Evolutionary conservation across 2,113 vertebrate genomes (phyloP).

Genomic region (Plecotus auritus): DNA sequence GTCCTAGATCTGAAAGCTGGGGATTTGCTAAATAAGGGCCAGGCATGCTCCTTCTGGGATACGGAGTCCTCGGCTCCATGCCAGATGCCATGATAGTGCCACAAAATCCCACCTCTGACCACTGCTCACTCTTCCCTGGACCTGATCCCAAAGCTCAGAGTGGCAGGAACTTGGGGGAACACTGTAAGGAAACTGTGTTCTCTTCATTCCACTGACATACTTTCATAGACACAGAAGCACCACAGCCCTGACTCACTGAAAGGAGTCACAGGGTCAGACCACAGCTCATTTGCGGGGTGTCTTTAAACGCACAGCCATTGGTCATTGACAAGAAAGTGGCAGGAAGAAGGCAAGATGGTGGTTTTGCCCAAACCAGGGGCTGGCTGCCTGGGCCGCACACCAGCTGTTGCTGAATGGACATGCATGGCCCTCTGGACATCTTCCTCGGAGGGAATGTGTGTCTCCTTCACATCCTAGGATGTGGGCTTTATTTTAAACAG

Average conservation of each 20-base stretch:
- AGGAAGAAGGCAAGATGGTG: neutral
- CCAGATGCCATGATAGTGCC: neutral
- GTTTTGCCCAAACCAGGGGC: neutral
- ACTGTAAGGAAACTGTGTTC: accelerated
- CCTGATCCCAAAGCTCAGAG: neutral
- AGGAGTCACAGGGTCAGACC: neutral
- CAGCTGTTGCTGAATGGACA: neutral
- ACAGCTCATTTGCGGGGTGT: accelerated
- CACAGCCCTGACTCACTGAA: neutral
- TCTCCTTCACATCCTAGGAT: neutral
- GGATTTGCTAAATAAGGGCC: too few species aligned
- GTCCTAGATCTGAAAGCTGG: neutral
- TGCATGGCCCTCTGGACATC: neutral
- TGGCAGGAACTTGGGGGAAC: too few species aligned
- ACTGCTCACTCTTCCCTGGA: neutral
- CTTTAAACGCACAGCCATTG: neutral
- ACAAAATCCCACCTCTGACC: neutral
- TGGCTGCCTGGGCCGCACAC: accelerated
- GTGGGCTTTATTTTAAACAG: slow-evolving; percentile 39
- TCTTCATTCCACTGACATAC: neutral
- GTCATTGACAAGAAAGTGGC: neutral
- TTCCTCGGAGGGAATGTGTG: neutral
- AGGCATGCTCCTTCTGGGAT: neutral
- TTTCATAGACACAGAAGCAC: neutral
- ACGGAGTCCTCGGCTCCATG: neutral